A percentile compares a stretch with the other conserved stretches of the same genome.
phyloP scores from a whole-genome alignment of 2,888 invertebrate species.

The Metalampra italica region DNA sequence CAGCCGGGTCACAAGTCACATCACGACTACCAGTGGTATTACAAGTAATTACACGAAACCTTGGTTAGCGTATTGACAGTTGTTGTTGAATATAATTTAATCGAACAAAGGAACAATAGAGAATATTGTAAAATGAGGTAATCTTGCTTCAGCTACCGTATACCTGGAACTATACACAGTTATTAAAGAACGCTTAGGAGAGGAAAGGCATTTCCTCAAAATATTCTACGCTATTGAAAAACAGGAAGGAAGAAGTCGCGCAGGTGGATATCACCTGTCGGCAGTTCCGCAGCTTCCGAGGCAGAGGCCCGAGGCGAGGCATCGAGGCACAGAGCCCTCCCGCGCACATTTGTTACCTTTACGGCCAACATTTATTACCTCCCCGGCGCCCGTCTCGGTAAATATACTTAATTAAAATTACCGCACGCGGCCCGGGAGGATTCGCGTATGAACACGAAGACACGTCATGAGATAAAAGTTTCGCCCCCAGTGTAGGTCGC shows the following conservation, averaged over 20 bases:
- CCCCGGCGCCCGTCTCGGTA: conserved; percentile 51
- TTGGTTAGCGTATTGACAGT: no score
- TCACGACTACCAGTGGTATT: no score
- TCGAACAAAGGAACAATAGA: no score
- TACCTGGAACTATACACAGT: no score
- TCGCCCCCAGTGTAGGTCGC: conserved; percentile 23
- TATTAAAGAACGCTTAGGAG: not conserved
- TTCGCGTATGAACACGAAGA: conserved; percentile 48
- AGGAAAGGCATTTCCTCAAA: conserved; percentile 9
- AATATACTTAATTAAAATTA: conserved; percentile 75
- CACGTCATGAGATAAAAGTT: conserved; percentile 49
- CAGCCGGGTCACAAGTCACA: not conserved
- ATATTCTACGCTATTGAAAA: conserved; percentile 36
- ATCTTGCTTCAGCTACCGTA: no score
- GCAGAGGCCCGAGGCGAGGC: conserved; percentile 9
- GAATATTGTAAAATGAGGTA: no score
- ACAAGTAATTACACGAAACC: no score
- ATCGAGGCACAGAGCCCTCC: conserved; percentile 15
- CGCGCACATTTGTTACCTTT: conserved; percentile 63
- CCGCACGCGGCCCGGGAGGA: conserved; percentile 52
- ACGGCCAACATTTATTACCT: conserved; percentile 62
- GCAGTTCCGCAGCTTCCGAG: conserved; percentile 21
- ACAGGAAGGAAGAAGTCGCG: conserved; percentile 51
- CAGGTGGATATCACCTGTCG: conserved; percentile 55
- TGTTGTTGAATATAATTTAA: no score